These are phyloP conservation scores for Cantharis flavilabris DNA, from an alignment of 2,888 invertebrate species.

Conservation along the genomic window DNA sequence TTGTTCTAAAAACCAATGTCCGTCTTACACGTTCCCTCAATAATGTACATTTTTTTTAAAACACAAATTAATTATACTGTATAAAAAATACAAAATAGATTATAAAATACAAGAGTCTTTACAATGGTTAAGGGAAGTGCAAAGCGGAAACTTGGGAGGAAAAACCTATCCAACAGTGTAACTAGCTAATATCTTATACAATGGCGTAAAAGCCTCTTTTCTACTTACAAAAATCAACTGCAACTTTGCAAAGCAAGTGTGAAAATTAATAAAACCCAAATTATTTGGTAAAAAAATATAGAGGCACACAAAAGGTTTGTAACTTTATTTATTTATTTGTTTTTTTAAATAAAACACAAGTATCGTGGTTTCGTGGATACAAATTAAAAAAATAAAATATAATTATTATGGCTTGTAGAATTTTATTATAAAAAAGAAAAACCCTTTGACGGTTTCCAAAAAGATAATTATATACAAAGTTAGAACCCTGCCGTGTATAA, in stretches of 20 bases:
- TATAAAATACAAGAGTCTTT: conserved; percentile 32
- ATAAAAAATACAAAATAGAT: conserved; percentile 39
- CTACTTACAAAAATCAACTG: conserved; percentile 22
- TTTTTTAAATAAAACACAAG: background rate
- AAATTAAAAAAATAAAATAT: background rate
- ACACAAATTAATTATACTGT: conserved; percentile 33
- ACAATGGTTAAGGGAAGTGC: conserved; percentile 26
- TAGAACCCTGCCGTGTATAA: background rate
- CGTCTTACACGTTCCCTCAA: conserved; percentile 23
- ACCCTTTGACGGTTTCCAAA: background rate
- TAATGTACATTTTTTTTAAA: conserved; percentile 31
- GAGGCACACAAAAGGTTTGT: background rate
- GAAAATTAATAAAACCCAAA: conserved; percentile 2
- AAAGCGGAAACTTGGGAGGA: conserved; percentile 13
- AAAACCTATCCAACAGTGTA: conserved; percentile 26
- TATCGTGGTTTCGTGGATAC: background rate
- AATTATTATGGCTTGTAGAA: background rate
- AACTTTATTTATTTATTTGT: background rate
- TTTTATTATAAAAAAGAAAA: background rate
- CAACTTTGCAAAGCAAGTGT: conserved; percentile 24
- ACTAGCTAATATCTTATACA: conserved; percentile 30
- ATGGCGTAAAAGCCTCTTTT: conserved; percentile 37
- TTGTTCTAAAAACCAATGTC: conserved; percentile 33
- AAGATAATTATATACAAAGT: background rate
- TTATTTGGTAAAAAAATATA: background rate